phyloP scores from a whole-genome alignment of 1,140 invertebrate genomes.

The Apocrypta bakeri region DNA sequence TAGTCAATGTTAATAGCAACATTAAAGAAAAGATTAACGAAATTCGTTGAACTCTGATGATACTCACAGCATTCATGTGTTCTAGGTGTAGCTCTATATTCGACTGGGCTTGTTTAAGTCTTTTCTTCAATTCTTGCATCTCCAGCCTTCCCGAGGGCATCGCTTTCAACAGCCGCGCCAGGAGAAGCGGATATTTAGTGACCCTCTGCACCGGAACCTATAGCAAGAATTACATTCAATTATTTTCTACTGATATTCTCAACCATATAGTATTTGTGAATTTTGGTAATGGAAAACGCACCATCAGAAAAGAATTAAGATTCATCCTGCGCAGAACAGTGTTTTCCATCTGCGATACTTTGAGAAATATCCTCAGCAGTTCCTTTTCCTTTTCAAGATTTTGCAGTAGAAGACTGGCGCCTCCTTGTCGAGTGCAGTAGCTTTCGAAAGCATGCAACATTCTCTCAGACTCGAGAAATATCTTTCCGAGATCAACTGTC shows the following conservation, averaged over 20 bases:
- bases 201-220: constrained; percentile 92
- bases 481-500: constrained; percentile 92
- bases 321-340: constrained; percentile 94
- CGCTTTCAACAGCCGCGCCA: constrained; percentile 93
- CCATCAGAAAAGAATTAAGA: constrained; percentile 97
- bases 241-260: no score
- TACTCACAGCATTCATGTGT: constrained; percentile 90
- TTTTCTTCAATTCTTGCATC: constrained; percentile 85
- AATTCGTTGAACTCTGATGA: not conserved
- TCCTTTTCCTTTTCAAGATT: constrained; percentile 97
- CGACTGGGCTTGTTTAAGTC: constrained; percentile 88
- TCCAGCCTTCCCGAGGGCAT: constrained; percentile 78
- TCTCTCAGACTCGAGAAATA: constrained; percentile 92
- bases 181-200: constrained; percentile 93
- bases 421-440: constrained; percentile 93
- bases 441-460: constrained; percentile 96
- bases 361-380: constrained; percentile 92
- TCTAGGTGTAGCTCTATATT: constrained; percentile 95
- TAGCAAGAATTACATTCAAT: constrained; percentile 44
- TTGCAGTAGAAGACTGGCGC: constrained; percentile 90
- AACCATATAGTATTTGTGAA: no score
- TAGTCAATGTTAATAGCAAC: not conserved
- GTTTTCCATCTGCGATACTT: constrained; percentile 98
- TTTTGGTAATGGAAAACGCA: no score
- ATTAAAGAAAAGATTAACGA: not conserved